Evolutionary conservation across 1,140 invertebrate species (phyloP), one percentile per base, ranked within the genome.

Genomic region (Drosophila mojavensis): DNA sequence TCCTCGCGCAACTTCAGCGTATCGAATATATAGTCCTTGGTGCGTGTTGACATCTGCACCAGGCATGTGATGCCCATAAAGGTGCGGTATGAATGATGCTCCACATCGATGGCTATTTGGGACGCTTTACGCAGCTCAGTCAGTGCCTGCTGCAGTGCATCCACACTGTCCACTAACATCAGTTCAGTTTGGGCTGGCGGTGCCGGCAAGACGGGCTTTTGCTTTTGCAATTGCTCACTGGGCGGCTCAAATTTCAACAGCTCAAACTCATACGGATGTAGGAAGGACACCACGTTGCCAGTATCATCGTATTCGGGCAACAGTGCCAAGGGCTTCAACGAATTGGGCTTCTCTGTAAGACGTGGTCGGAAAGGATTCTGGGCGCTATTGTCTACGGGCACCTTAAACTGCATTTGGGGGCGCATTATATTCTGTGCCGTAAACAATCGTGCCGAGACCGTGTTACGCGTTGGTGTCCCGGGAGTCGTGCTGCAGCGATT

Each of bases 1-100:
- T 99, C 95, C 43, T 96, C 95, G 53, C 98, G 93, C 7, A 99
- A 92, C 1, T 93, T 92, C 5, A 99, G 92, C 0, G 98, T 96
- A 92, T 99, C 99, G 28, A 99, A 94, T 7, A 99, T 94, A 91
- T 97, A 99, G 93, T 99, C 99, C 15, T 95, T 95, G 24, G 94
- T 93, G 39, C 94, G 81, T 0, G 98, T 98, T 1, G 98, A 98
- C 79, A 99, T 97, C 93, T 99, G 99, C 92, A 99, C 96, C 0
- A 99, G 93, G 92, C 98, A 99, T 0, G 98, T 98, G 45, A 96
- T 96, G 10, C 96, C 98, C 94, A 95, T 95, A 85, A 96, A 98
- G 4, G 95, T 94, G 68, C 97, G 93, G 84, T 97, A 98, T 1
- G 95, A 96, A 92, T 98, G 97, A 93, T 97, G 96, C 94, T 98